Evolutionary conservation across 2,797 vertebrate genomes (phyloP).

Genomic region (Simalia tracyae): DNA sequence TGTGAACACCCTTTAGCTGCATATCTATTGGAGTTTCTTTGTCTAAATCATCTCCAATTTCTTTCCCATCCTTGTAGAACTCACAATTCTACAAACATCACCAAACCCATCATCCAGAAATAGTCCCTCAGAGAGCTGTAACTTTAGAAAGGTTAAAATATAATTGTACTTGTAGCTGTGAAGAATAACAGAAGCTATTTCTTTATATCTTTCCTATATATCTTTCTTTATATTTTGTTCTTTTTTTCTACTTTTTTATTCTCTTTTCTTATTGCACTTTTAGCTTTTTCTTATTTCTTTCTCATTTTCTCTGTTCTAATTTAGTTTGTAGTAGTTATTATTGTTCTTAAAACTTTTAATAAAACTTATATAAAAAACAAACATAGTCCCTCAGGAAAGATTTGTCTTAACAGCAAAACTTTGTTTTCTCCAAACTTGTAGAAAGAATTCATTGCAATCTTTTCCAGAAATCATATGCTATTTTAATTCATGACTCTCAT

Average conservation of each 20-base stretch:
- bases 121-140: neutral
- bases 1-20: neutral
- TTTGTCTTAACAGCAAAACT: neutral
- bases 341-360: no score
- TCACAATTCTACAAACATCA: neutral
- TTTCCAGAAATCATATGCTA: neutral
- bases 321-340: no score
- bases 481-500: constrained; percentile 38
- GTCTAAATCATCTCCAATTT: neutral
- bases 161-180: no score
- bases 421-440: constrained; percentile 10
- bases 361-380: neutral
- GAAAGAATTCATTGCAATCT: constrained; percentile 10
- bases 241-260: no score
- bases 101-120: neutral
- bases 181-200: no score
- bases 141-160: no score
- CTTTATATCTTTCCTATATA: no score
- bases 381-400: neutral
- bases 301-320: no score
- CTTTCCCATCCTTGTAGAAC: constrained; percentile 4
- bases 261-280: no score
- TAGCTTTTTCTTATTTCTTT: no score
- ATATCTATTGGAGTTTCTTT: constrained; percentile 13
- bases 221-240: no score